phyloP scores from a whole-genome alignment of 2,888 invertebrate species.

The Andrena hattorfiana region DNA sequence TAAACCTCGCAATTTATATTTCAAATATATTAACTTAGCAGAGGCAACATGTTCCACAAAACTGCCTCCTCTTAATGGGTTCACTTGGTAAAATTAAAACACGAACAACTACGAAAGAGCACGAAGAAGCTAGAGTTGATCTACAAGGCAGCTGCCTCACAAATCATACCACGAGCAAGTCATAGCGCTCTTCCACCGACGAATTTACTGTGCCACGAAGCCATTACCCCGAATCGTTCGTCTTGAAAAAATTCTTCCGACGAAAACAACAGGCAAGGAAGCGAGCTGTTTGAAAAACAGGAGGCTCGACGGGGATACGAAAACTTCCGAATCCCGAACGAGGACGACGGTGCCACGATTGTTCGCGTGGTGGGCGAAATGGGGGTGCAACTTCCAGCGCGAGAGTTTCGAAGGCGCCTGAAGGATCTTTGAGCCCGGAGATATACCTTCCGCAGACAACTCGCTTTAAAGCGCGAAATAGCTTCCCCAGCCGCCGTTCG shows the following conservation, averaged over 20 bases:
- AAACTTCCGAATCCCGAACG: conserved; percentile 33
- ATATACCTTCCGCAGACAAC: conserved; percentile 42
- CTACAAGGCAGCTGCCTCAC: background rate
- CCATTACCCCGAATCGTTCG: conserved; percentile 30
- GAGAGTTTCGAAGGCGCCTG: conserved; percentile 31
- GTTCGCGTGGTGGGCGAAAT: conserved; percentile 1
- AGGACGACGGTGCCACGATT: background rate
- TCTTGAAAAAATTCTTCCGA: background rate
- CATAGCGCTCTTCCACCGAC: background rate
- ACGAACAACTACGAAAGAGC: background rate
- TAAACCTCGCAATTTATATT: too few relatives aligned
- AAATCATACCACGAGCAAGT: conserved; percentile 18
- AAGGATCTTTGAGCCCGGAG: conserved; percentile 30
- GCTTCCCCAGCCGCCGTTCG: conserved; percentile 12
- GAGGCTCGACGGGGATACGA: conserved; percentile 19
- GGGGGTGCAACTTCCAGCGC: conserved; percentile 24
- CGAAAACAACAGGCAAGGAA: background rate
- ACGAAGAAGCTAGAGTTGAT: background rate
- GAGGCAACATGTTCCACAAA: too few relatives aligned
- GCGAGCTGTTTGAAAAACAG: conserved; percentile 14
- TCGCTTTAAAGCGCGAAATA: conserved; percentile 48
- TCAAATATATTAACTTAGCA: too few relatives aligned
- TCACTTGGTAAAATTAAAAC: background rate
- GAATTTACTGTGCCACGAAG: conserved; percentile 20
- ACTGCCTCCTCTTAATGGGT: too few relatives aligned